Evolutionary conservation across 2,797 vertebrate genomes (phyloP), one percentile per base, ranked within the genome.

Genomic region (Lithobates sylvaticus): DNA sequence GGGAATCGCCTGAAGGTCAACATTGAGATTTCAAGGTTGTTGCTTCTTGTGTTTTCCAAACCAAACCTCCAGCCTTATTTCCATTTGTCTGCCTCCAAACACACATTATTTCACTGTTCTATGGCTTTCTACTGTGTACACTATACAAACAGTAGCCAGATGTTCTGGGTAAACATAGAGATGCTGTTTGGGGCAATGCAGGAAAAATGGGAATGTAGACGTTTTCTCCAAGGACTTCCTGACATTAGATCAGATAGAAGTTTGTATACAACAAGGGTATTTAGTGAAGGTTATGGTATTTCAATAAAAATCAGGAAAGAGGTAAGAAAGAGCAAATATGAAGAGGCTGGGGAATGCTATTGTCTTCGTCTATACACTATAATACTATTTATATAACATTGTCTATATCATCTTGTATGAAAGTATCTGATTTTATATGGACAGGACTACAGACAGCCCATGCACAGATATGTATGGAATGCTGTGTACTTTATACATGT

Each of bases 1-100:
- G 42, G 76, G 78, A 87, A 84, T 87, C 76, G 84, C 81, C 81
- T 80, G 44, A 87, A 87, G 86, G 86, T 84, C 86, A 84, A 27
- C 18, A 21, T 8, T 13, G 26, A 64, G 70, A 84, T 44, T 69
- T 79, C 81, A 87, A 87, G 86, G 86, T 87, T 76, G n/a, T 18
- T n/a, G 61, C 61, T 78, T 78, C 26, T 78, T 32, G 76, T 84
- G 80, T 73, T 78, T 81, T 76, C 29, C 50, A 75, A 21, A 32
- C 58, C 58, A 12, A 65, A 68, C 67, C 61, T 71, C 13, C 2
- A 44, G 84, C 26, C 36, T 42, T 68, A 61, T 87, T 75, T 39
- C 61, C 84, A 86, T 86, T 68, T 39, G 78, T 64, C 84, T 68
- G 39, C 5, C 69, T 84, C 75, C 47, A 15, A 36, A 16, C 32